Evolutionary conservation across 2,797 vertebrate species (phyloP).

Genomic region (Ibycter americanus): DNA sequence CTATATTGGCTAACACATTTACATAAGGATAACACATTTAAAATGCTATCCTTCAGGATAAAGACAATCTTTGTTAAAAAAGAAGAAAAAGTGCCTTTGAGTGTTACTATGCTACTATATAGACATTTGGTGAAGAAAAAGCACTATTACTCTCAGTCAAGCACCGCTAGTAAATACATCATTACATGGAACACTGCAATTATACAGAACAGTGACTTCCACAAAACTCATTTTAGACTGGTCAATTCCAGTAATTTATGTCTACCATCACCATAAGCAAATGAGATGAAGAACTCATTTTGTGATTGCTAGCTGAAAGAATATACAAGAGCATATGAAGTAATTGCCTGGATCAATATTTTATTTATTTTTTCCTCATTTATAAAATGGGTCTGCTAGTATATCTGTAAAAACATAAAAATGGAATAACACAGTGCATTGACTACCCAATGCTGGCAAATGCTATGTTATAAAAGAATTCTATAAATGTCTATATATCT

Average conservation of each 20-base stretch:
- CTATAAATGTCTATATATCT: neutral
- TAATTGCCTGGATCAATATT: constrained; percentile 17
- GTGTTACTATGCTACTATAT: neutral
- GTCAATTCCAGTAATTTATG: constrained; percentile 42
- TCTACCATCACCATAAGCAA: constrained; percentile 11
- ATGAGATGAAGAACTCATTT: constrained; percentile 27
- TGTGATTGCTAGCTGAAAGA: neutral
- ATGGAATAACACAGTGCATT: neutral
- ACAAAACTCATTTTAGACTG: constrained; percentile 28
- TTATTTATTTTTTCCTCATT: constrained; percentile 12
- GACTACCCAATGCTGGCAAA: neutral
- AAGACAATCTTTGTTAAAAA: neutral
- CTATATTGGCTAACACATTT: neutral
- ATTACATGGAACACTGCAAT: constrained; percentile 12
- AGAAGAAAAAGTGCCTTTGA: neutral
- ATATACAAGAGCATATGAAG: neutral
- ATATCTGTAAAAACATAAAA: neutral
- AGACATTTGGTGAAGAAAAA: neutral
- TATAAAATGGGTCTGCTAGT: neutral
- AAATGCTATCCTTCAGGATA: neutral
- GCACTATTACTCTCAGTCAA: neutral
- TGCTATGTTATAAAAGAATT: neutral
- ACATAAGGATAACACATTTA: neutral
- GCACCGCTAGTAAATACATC: neutral
- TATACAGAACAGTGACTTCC: constrained; percentile 42